Percentiles rank a stretch among this genome's conserved stretches.
Evolutionary conservation across 2,888 invertebrate genomes (phyloP).

Genomic region (Ditylenchus weischeri): DNA sequence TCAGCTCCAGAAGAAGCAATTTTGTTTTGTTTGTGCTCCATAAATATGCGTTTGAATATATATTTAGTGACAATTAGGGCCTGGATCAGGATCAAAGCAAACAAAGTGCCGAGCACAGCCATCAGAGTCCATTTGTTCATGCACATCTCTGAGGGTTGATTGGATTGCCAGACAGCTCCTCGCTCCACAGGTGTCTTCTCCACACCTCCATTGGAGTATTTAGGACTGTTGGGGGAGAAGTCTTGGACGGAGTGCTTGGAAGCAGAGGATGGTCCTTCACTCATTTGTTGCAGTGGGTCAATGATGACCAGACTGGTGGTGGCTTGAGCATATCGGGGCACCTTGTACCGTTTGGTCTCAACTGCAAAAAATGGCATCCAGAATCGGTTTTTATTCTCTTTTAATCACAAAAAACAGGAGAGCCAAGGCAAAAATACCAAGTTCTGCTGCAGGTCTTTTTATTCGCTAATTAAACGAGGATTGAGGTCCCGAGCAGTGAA

Average conservation of each 20-base stretch:
- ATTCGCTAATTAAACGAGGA: too few species aligned
- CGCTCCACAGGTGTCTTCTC: constrained; percentile 6
- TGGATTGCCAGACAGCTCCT: background rate
- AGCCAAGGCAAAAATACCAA: too few species aligned
- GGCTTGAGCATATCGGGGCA: constrained; percentile 52
- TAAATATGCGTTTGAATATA: constrained; percentile 35
- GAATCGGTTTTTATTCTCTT: background rate
- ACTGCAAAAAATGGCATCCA: constrained; percentile 38
- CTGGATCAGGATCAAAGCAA: constrained; percentile 49
- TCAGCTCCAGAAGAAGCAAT: constrained; percentile 6
- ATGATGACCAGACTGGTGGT: constrained; percentile 55
- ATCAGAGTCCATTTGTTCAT: constrained; percentile 46
- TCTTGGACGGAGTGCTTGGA: constrained; percentile 15
- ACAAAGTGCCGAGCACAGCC: constrained; percentile 49
- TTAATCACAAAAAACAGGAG: background rate
- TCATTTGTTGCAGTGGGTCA: constrained; percentile 56
- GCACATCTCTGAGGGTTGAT: constrained; percentile 40
- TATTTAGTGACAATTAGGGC: constrained; percentile 46
- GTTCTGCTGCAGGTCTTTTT: too few species aligned
- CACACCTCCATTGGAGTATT: background rate
- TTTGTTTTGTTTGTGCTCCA: background rate
- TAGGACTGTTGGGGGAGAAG: constrained; percentile 15
- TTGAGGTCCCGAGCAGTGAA: too few species aligned
- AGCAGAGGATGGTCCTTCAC: constrained; percentile 32
- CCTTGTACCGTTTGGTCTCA: constrained; percentile 54